Percentiles rank a stretch among this genome's conserved stretches.
These are phyloP conservation scores for Oriolus oriolus DNA, from an alignment of 2,113 vertebrate species.

Conservation along the genomic window DNA sequence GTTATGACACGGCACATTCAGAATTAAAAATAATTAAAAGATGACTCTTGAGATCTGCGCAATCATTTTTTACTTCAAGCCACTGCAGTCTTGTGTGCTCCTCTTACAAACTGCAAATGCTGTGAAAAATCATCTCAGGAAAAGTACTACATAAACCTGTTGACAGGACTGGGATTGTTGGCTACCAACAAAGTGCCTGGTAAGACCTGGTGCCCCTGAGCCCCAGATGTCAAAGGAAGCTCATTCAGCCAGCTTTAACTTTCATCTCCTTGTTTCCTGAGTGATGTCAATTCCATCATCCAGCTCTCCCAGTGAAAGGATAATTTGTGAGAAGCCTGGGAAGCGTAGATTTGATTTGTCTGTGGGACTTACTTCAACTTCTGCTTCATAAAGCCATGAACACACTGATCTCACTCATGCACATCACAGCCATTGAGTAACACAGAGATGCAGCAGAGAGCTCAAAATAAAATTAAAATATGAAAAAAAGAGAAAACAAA, in stretches of 20 bases:
- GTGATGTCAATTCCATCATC: not conserved
- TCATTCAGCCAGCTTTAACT: not conserved
- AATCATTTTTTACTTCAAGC: not conserved
- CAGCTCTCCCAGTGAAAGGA: not conserved
- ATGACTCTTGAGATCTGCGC: not conserved
- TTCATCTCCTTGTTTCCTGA: not conserved
- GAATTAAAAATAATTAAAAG: not conserved
- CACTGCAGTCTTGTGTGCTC: not conserved
- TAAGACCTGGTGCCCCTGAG: not conserved
- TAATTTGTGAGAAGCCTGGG: not conserved
- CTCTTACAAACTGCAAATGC: not conserved
- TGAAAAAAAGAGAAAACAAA: not conserved
- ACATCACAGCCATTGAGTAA: not conserved
- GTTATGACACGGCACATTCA: accelerated
- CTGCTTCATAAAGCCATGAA: not conserved
- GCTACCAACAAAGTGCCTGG: not conserved
- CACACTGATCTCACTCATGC: not conserved
- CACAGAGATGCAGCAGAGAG: not conserved
- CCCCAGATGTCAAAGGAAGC: not conserved
- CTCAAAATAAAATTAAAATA: not conserved
- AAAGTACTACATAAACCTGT: not conserved
- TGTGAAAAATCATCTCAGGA: not conserved
- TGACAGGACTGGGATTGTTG: not conserved
- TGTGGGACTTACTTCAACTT: not conserved
- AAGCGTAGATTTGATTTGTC: not conserved